Evolutionary conservation across 2,113 vertebrate genomes (phyloP).

Genomic region (Crotalus tigris): DNA sequence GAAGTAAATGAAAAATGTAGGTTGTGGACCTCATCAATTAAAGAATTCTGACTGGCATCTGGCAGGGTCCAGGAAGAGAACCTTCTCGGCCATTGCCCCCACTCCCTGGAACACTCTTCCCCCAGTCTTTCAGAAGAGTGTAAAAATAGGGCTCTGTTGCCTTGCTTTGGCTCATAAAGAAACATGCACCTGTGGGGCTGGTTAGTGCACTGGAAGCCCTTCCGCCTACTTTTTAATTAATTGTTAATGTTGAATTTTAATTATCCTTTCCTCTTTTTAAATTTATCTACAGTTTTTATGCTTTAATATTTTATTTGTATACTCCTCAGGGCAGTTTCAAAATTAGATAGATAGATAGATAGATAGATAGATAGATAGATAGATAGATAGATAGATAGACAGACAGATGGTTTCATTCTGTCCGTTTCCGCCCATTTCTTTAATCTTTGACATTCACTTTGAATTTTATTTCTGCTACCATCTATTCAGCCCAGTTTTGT

Average conservation of each 20-base stretch:
- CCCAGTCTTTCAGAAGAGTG: too few relatives aligned
- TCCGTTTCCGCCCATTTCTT: not conserved
- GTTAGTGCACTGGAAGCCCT: not conserved
- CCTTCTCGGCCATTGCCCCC: not conserved
- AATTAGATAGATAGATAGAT: too few relatives aligned
- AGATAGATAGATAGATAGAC: too few relatives aligned
- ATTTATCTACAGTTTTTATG: not conserved
- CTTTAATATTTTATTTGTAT: not conserved
- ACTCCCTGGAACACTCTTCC: not conserved
- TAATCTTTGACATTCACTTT: not conserved
- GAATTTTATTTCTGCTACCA: not conserved
- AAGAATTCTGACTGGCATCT: not conserved
- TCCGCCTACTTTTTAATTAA: not conserved
- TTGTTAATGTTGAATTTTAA: not conserved
- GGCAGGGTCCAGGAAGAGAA: not conserved
- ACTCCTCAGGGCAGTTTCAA: too few relatives aligned
- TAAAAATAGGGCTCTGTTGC: not conserved
- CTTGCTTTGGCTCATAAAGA: not conserved
- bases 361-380: too few relatives aligned
- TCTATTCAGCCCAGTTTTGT: not conserved
- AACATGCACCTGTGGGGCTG: not conserved
- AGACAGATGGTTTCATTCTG: not conserved
- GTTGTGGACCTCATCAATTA: not conserved
- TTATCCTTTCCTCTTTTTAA: not conserved
- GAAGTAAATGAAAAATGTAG: not conserved